These are phyloP conservation scores for Lagopus muta DNA, from an alignment of 2,113 vertebrate genomes.

Conservation along the genomic window DNA sequence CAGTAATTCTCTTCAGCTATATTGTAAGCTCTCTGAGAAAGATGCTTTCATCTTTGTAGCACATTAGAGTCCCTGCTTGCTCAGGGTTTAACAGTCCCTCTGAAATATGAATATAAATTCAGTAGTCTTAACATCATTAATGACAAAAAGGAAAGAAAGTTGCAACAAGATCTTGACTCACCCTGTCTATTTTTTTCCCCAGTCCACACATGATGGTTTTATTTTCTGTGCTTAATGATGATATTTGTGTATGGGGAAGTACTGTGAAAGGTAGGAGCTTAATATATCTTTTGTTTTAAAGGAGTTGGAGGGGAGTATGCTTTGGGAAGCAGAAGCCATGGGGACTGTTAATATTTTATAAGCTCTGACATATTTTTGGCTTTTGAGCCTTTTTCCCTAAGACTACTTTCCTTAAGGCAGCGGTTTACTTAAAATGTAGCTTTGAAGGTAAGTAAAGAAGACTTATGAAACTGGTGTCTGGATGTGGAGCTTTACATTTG, in stretches of 20 bases:
- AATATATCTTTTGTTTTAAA: background rate
- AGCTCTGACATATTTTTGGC: background rate
- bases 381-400: background rate
- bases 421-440: background rate
- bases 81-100: background rate
- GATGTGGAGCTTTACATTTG: background rate
- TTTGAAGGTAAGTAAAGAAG: background rate
- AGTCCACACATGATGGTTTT: background rate
- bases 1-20: background rate
- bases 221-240: background rate
- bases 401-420: background rate
- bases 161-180: background rate
- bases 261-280: background rate
- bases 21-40: background rate
- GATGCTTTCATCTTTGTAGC: background rate
- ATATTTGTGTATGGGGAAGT: background rate
- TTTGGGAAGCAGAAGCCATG: background rate
- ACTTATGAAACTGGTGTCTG: background rate
- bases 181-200: background rate
- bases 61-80: background rate
- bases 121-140: background rate
- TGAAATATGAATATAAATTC: background rate
- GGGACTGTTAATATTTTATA: constrained; percentile 6
- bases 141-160: background rate
- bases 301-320: background rate